These are phyloP conservation scores for Gavia stellata DNA, from an alignment of 2,113 vertebrate genomes.

Conservation along the genomic window DNA sequence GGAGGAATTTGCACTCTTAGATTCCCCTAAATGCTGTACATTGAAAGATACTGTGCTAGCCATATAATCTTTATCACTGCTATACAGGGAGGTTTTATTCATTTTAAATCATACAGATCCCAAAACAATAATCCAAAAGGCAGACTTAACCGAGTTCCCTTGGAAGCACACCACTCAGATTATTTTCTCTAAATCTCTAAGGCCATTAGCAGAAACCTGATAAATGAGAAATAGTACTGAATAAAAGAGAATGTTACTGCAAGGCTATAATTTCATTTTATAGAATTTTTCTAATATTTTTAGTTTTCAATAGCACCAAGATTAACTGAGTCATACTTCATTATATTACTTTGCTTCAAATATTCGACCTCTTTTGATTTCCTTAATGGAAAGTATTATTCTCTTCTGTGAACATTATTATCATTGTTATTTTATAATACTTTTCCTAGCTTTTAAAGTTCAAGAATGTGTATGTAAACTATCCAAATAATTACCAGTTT, in stretches of 20 bases:
- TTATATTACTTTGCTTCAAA: slow-evolving; percentile 9
- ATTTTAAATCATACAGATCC: slow-evolving; percentile 43
- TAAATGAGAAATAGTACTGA: slow-evolving; percentile 49
- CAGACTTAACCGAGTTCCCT: slow-evolving; percentile 41
- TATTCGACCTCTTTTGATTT: slow-evolving; percentile 33
- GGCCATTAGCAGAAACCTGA: slow-evolving; percentile 57
- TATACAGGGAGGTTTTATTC: slow-evolving; percentile 16
- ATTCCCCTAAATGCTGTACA: background rate
- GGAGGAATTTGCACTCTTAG: background rate
- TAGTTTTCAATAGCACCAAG: slow-evolving; percentile 45
- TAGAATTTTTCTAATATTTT: slow-evolving; percentile 55
- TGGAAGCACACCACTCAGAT: slow-evolving; percentile 40
- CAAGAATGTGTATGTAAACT: background rate
- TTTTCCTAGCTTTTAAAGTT: background rate
- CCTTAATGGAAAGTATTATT: background rate
- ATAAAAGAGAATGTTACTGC: slow-evolving; percentile 22
- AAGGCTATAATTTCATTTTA: slow-evolving; percentile 43
- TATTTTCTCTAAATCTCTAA: slow-evolving; percentile 49
- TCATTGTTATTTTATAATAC: background rate
- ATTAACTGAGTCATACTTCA: slow-evolving; percentile 50
- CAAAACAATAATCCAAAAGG: slow-evolving; percentile 59
- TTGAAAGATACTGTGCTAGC: background rate
- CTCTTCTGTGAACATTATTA: background rate
- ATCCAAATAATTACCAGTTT: background rate
- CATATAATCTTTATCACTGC: slow-evolving; percentile 11